Base-by-base conservation (phyloP, 2,888 invertebrate genomes). In the Linnaemya tessellans region DNA sequence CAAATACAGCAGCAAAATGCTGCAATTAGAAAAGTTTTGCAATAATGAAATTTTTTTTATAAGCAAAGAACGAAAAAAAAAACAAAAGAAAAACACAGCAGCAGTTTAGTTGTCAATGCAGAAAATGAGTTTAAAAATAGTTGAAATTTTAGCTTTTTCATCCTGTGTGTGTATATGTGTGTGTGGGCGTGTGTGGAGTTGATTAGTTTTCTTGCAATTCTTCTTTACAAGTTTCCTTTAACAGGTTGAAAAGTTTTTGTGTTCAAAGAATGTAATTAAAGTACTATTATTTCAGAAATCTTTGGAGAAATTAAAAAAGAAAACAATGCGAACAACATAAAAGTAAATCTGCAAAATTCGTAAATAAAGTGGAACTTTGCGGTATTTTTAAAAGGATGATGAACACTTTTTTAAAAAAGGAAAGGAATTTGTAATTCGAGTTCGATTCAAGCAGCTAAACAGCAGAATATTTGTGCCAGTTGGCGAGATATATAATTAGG, bases 1-100 rank as follows among this genome's bases (percentile, higher is more conserved):
- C 54, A 30, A n/a, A n/a, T 25, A 25, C 46, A 67, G 20, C 25
- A 22, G 38, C 15, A 35, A 35, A 20, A 43, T 1, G 22, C 20
- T 1, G 22, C n/a, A 67, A 46, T 67, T 67, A 22, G 22, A 58
- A 67, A 77, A 67, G 46, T 77, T 77, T 67, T 43, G 7, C 41
- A 75, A 51, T 64, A 22, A 64, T 51, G 65, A 30, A 9, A 56
- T 65, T 41, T 54, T n/a, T 30, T 30, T 54, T 54, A 41, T 13
- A 13, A 54, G 22, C 3, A 54, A 3, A 54, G 13, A 25, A 30
- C 13, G 11, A 22, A 54, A 3, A 56, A 56, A 25, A 4, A 3
- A 41, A 3, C 4, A 41, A 41, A 11, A 41, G 3, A 35, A 51
- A 54, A 22, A 18, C 49, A 1, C 49, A 1, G n/a, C 30, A 30